Evolutionary conservation across 2,888 invertebrate species (phyloP).

Genomic region (Leptinotarsa juncta): DNA sequence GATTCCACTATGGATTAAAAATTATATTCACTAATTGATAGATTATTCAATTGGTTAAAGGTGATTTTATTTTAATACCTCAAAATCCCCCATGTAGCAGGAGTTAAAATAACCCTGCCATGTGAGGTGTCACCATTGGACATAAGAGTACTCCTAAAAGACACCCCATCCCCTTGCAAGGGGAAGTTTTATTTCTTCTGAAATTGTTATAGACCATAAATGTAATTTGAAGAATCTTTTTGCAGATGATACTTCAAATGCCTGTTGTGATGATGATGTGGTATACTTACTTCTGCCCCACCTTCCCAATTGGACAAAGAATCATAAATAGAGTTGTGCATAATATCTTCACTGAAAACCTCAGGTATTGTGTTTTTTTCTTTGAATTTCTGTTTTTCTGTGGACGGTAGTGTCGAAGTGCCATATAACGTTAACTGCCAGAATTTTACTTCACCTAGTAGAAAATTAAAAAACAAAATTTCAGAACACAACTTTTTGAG

Average conservation of each 20-base stretch:
- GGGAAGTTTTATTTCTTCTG: no score
- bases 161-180: no score
- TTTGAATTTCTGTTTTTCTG: conserved; percentile 51
- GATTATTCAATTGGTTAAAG: no score
- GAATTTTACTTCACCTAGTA: conserved; percentile 72
- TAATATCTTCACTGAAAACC: conserved; percentile 64
- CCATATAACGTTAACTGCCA: conserved; percentile 89
- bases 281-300: conserved; percentile 71
- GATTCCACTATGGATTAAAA: no score
- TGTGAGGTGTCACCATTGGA: background rate
- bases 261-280: background rate
- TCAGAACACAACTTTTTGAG: background rate
- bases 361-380: conserved; percentile 42
- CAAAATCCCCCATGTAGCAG: no score
- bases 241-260: no score
- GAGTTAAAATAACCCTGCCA: background rate
- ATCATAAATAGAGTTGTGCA: conserved; percentile 68
- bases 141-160: no score
- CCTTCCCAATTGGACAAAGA: conserved; percentile 73
- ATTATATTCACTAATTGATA: no score
- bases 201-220: no score
- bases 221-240: no score
- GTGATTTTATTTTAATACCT: no score
- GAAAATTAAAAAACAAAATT: background rate
- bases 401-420: conserved; percentile 70